Percentiles rank a stretch among this genome's conserved stretches.
Evolutionary conservation across 2,113 vertebrate species (phyloP).

Genomic region (Kobus ellipsiprymnus): DNA sequence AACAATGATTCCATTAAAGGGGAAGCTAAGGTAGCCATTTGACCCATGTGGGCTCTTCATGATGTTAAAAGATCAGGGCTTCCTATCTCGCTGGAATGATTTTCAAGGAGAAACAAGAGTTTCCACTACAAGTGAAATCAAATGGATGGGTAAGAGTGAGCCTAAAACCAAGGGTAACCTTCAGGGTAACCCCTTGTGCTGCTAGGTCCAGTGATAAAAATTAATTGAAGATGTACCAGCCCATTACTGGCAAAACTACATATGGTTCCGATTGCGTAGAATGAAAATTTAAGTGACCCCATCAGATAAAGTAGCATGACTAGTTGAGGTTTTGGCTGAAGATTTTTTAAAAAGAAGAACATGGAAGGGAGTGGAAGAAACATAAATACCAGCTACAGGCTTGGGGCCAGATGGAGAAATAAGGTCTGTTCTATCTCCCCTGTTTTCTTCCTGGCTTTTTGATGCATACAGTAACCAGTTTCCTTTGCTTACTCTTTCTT

Average conservation of each 20-base stretch:
- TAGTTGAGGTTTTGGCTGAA: background rate
- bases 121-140: background rate
- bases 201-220: background rate
- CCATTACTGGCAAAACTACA: background rate
- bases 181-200: background rate
- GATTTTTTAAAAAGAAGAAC: background rate
- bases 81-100: background rate
- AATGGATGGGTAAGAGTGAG: background rate
- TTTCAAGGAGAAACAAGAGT: background rate
- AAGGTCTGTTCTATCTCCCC: background rate
- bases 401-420: background rate
- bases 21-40: background rate
- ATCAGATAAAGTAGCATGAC: background rate
- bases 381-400: background rate
- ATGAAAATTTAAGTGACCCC: background rate
- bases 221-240: background rate
- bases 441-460: slow-evolving; percentile 11
- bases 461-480: background rate
- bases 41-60: background rate
- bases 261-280: background rate
- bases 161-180: background rate
- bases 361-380: background rate
- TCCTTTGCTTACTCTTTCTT: background rate
- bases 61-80: background rate
- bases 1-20: background rate